Conservation (phyloP, 2,888 invertebrate genomes). For the Epinotia bilunana region DNA sequence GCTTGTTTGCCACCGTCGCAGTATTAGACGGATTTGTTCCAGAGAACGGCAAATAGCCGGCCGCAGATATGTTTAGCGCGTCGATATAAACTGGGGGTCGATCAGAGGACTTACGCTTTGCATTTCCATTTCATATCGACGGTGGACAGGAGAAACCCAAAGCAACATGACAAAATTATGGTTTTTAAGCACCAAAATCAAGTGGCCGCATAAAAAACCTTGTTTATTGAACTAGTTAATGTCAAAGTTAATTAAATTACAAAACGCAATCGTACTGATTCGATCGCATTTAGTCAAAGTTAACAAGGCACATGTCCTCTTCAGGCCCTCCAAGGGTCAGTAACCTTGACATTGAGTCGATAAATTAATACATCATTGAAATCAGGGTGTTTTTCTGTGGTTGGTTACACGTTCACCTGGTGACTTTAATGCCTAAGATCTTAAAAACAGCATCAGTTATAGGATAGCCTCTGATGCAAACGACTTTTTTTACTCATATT, state of each 20-base stretch:
- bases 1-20: too few relatives aligned
- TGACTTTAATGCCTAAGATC: too few relatives aligned
- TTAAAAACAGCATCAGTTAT: too few relatives aligned
- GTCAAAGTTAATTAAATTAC: conserved; percentile 20
- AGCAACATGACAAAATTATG: too few relatives aligned
- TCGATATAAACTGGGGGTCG: neutral
- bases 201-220: neutral
- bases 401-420: too few relatives aligned
- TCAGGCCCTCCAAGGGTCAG: conserved; percentile 58
- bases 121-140: too few relatives aligned
- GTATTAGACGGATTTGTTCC: neutral
- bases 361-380: conserved; percentile 45
- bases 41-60: neutral
- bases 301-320: conserved; percentile 47
- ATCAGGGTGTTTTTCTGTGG: too few relatives aligned
- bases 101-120: too few relatives aligned
- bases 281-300: conserved; percentile 29
- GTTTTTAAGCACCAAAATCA: too few relatives aligned
- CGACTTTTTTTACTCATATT: too few relatives aligned
- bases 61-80: neutral
- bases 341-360: conserved; percentile 63
- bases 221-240: neutral
- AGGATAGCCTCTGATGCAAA: too few relatives aligned
- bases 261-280: conserved; percentile 16
- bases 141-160: too few relatives aligned